A percentile compares a stretch with the other conserved stretches of the same genome.
phyloP scores from a whole-genome alignment of 2,797 vertebrate genomes.

The Peromyscus aztecus region DNA sequence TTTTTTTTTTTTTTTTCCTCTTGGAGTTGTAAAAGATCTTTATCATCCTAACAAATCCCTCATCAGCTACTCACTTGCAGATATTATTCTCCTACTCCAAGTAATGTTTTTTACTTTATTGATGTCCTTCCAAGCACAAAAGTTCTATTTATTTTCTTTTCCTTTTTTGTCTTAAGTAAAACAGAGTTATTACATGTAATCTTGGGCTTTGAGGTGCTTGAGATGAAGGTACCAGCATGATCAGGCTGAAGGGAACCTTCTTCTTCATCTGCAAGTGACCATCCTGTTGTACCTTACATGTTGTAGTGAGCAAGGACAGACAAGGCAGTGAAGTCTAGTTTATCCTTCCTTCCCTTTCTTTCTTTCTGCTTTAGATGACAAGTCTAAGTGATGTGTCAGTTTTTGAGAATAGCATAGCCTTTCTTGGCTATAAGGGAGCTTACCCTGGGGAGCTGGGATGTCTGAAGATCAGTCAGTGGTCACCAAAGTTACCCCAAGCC shows the following conservation, averaged over 20 bases:
- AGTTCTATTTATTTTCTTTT: not conserved
- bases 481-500: not conserved
- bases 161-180: not conserved
- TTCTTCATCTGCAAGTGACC: no score
- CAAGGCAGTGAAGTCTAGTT: not conserved
- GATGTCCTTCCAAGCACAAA: not conserved
- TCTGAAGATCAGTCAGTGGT: not conserved
- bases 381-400: not conserved
- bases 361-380: not conserved
- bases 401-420: not conserved
- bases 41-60: not conserved
- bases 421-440: not conserved
- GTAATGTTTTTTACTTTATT: not conserved
- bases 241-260: not conserved
- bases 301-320: no score
- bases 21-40: slow-evolving; percentile 22
- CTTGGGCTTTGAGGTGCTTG: not conserved
- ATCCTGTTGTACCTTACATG: not conserved
- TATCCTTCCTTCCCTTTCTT: not conserved
- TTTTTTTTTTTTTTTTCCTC: not conserved
- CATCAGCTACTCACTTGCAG: not conserved
- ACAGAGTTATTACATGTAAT: not conserved
- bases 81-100: not conserved
- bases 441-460: not conserved
- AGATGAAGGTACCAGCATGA: not conserved